Evolutionary conservation across 2,797 vertebrate genomes (phyloP), one percentile per base, ranked within the genome.

Genomic region (Antennarius maculatus): DNA sequence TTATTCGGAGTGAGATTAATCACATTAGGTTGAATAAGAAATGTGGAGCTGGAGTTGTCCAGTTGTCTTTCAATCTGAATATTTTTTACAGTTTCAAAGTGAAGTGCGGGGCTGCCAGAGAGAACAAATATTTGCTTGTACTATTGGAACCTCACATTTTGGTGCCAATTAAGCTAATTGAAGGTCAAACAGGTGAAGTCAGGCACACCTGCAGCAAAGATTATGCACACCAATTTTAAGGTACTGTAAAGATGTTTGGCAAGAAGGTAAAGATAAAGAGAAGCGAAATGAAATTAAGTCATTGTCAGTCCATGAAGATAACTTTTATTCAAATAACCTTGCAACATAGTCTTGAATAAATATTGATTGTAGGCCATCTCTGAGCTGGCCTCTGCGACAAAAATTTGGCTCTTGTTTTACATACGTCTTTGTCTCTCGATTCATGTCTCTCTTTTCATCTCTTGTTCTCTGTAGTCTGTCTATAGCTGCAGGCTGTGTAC

Each of bases 401-500:
- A 29, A 47, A 34, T 34, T 34, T 34, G 31, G 55, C 66, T 48
- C 61, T 3, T 8, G 34, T 43, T 51, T 7, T 34, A 46, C 43
- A 60, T 48, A 27, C 28, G n/a, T 61, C 59, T 43, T 28, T 50
- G 47, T 39, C 27, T 57, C 34, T 48, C 42, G 52, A 4, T 75
- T 54, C 17, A 41, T 71, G 53, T 45, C 27, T 45, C 45, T 53
- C 41, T 47, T 37, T 70, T 43, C 65, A 58, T 76, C 63, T 66
- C 56, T 46, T 6, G 1, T 5, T n/a, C 11, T 55, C 5, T 56
- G 54, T 11, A 5, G 31, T 64, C 48, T 14, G 50, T 65, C 18
- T 58, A 16, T 77, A 61, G 48, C 67, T 66, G 34, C 42, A 46
- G 49, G 61, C 65, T 67, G 61, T 58, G 47, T 56, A 6, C 69